Percentiles rank a stretch among this genome's conserved stretches.
Evolutionary conservation across 2,797 vertebrate genomes (phyloP).

Genomic region (Sebastes nivosus): DNA sequence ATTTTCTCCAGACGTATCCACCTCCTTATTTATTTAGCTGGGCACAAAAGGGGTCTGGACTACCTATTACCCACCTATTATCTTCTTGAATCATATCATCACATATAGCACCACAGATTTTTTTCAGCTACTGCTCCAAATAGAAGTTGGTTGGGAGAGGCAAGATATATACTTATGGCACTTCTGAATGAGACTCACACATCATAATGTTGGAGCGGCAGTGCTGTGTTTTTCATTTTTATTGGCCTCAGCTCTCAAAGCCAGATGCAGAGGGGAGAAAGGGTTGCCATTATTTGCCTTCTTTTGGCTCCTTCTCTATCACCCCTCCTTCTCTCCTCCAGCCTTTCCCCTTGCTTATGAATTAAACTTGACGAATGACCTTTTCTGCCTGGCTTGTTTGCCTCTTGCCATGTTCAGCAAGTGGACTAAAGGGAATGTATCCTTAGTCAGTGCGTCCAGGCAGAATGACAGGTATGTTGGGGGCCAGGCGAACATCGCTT

Average conservation of each 20-base stretch:
- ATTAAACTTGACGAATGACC: constrained; percentile 78
- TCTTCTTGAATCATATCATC: constrained; percentile 45
- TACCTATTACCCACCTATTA: constrained; percentile 59
- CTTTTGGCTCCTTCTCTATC: constrained; percentile 14
- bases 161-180: constrained; percentile 30
- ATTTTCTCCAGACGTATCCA: constrained; percentile 59
- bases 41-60: constrained; percentile 30
- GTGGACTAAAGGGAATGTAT: constrained; percentile 58
- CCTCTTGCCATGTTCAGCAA: constrained; percentile 67
- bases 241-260: constrained; percentile 28
- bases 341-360: constrained; percentile 50
- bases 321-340: background rate
- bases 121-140: background rate
- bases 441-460: constrained; percentile 40
- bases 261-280: constrained; percentile 37
- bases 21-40: constrained; percentile 61
- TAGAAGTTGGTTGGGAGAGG: constrained; percentile 19
- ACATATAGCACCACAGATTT: constrained; percentile 15
- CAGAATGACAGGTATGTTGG: constrained; percentile 27
- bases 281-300: constrained; percentile 18
- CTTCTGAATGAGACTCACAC: constrained; percentile 42
- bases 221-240: constrained; percentile 52
- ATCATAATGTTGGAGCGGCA: constrained; percentile 35
- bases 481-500: background rate
- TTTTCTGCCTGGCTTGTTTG: constrained; percentile 75